These are phyloP conservation scores for Lordiphosa mommai DNA, from an alignment of 1,140 invertebrate species.

Conservation along the genomic window DNA sequence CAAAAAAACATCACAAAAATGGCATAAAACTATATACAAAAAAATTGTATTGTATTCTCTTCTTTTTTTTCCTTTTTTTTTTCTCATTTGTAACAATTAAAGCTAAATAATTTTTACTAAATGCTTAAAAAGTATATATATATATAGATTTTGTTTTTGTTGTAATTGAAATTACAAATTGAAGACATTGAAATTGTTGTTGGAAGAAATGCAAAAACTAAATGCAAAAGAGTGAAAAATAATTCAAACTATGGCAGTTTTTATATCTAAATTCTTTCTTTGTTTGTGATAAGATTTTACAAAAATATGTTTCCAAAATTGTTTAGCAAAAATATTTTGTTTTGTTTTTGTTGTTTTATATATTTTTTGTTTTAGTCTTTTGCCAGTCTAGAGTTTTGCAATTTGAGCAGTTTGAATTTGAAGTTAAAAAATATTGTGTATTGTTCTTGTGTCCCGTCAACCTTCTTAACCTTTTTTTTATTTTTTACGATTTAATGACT, in stretches of 20 bases:
- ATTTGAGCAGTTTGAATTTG: constrained; percentile 57
- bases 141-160: constrained; percentile 31
- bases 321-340: constrained; percentile 38
- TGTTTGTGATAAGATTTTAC: constrained; percentile 14
- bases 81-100: constrained; percentile 67
- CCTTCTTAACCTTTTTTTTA: constrained; percentile 45
- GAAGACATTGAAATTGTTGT: constrained; percentile 65
- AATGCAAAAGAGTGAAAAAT: constrained; percentile 40
- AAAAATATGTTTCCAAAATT: constrained; percentile 57
- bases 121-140: constrained; percentile 20
- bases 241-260: constrained; percentile 47
- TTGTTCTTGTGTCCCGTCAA: constrained; percentile 76
- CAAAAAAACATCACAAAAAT: constrained; percentile 75
- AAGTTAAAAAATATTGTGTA: constrained; percentile 44
- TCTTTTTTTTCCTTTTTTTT: constrained; percentile 28
- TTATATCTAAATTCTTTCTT: constrained; percentile 11
- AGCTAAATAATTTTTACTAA: constrained; percentile 50
- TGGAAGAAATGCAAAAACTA: constrained; percentile 26
- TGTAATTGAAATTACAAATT: constrained; percentile 66
- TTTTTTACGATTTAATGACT: constrained; percentile 52
- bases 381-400: constrained; percentile 64
- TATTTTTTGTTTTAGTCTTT: constrained; percentile 39
- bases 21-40: constrained; percentile 67
- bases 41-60: constrained; percentile 16
- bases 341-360: constrained; percentile 6